Conservation (phyloP, 2,797 vertebrate genomes). For the Darevskia nairensis region DNA sequence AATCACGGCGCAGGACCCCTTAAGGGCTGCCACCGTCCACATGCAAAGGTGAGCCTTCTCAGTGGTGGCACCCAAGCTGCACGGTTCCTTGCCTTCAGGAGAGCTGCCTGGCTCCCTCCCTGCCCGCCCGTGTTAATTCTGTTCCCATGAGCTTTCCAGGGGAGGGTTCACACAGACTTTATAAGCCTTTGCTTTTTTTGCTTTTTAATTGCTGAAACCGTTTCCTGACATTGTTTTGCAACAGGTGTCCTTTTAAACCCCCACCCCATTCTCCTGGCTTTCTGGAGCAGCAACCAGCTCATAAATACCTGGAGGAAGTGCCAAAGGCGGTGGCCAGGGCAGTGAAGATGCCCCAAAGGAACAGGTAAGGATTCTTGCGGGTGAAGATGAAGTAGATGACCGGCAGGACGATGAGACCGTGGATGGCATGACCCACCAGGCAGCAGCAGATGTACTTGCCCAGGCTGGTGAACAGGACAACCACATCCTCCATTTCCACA, state of each 20-base stretch:
- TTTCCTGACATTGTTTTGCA: too few species aligned
- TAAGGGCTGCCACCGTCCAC: too few species aligned
- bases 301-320: slow-evolving; percentile 87
- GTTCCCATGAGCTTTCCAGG: neutral
- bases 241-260: neutral
- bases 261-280: neutral
- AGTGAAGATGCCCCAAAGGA: slow-evolving; percentile 88
- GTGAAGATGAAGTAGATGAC: slow-evolving; percentile 88
- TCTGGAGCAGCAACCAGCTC: accelerated
- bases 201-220: neutral
- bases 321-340: slow-evolving; percentile 90
- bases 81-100: neutral
- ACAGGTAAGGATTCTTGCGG: slow-evolving; percentile 89
- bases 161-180: neutral
- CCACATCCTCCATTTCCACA: slow-evolving; percentile 87
- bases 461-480: slow-evolving; percentile 82
- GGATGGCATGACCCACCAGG: slow-evolving; percentile 87
- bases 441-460: slow-evolving; percentile 93
- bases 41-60: neutral
- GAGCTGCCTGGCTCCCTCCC: too few species aligned
- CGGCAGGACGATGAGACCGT: slow-evolving; percentile 86
- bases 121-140: too few species aligned
- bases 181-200: neutral
- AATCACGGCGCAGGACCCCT: neutral
- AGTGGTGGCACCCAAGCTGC: neutral